Evolutionary conservation across 2,888 invertebrate genomes (phyloP), one percentile per base, ranked within the genome.

Genomic region (Metalampra italica): DNA sequence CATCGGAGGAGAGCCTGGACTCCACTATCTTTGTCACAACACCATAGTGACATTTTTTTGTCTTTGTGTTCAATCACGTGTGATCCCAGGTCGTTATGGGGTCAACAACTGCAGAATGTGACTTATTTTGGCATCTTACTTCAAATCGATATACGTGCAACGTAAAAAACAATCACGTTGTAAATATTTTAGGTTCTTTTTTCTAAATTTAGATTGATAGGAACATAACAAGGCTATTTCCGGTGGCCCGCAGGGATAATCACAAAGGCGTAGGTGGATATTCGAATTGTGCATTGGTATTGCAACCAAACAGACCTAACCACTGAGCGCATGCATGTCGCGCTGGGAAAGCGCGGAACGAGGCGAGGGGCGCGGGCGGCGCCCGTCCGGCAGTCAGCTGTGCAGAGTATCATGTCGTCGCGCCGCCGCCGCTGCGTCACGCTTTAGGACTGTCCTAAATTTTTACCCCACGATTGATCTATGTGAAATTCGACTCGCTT

Each of bases 61-160:
- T 60, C 72, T 73, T 84, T 83, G 82, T 82, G 72, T 69, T 75
- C 66, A 79, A 87, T 88, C 88, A 89, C 88, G 86, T 89, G 88
- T 87, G 81, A 69, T 73, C 75, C 64, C 72, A 68, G 78, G 75
- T 83, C 83, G 82, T 79, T 83, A 80, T 57, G 82, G 82, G 88
- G 87, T 89, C 87, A 88, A 79, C 86, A 86, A 86, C 87, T 85
- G 81, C 71, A 71, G 67, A 69, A 64, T 73, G 55, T 55, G 65
- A 69, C 64, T 60, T 68, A 73, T 75, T 75, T 80, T 65, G 58
- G 58, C n/a, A n/a, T n/a, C n/a, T n/a, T n/a, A n/a, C n/a, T 42
- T 50, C 45, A 50, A 51, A 50, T 46, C 51, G 29, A 42, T 34
- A 36, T 43, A 47, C 41, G 14, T 36, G 36, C 13, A n/a, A 12